A percentile compares a stretch with the other conserved stretches of the same genome.
Evolutionary conservation across 2,888 invertebrate genomes (phyloP).

Genomic region (Pristionchus exspectatus): DNA sequence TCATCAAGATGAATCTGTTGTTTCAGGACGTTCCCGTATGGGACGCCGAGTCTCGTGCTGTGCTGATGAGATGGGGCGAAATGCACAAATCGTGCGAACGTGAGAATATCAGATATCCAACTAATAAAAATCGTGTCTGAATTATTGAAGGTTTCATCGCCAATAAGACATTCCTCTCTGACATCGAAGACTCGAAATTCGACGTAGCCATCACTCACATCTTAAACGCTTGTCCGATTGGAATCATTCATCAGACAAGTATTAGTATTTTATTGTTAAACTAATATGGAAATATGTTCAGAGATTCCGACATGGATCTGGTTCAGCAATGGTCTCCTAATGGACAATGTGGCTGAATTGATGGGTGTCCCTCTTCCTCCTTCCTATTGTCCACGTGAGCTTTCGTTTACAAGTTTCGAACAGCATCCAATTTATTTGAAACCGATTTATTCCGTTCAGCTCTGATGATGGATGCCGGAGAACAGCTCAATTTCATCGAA

Average conservation of each 20-base stretch:
- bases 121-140: neutral
- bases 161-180: conserved; percentile 1
- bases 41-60: neutral
- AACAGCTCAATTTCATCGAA: neutral
- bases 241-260: conserved; percentile 11
- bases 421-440: neutral
- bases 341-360: conserved; percentile 1
- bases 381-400: conserved; percentile 38
- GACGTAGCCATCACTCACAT: neutral
- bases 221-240: conserved; percentile 20
- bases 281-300: neutral
- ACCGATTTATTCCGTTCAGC: neutral
- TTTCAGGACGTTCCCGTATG: conserved; percentile 23
- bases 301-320: conserved; percentile 42
- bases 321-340: neutral
- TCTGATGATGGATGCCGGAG: neutral
- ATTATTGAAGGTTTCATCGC: neutral
- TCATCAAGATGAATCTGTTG: too few species aligned
- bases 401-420: too few species aligned
- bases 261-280: too few species aligned
- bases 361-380: conserved; percentile 25
- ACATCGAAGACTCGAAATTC: neutral
- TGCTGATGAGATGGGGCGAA: neutral
- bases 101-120: neutral
- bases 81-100: conserved; percentile 11